Base-by-base conservation (phyloP, 2,797 vertebrate species). In the Glossophaga mutica region DNA sequence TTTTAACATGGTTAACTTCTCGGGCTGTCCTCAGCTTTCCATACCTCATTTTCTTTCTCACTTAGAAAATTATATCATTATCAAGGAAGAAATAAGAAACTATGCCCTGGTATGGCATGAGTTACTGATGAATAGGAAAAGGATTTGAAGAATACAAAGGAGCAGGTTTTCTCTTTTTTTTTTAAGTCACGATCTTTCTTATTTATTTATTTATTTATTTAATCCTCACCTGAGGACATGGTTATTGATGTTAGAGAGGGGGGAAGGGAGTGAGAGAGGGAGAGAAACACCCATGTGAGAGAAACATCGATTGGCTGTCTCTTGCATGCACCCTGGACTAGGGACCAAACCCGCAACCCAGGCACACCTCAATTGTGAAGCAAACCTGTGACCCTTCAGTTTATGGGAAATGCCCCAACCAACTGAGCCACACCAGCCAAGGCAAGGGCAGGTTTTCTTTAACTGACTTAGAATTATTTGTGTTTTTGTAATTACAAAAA, bases 401-500 rank as follows among this genome's bases (percentile, higher is more conserved):
- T 65, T 65, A 65, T 65, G 62, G 62, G 62, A 65, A 65, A 16
- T 5, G 2, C 32, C 12, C 62, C 32, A 65, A 65, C 29, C 32
- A 65, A n/a, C 32, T 65, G 14, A 65, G 15, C 62, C 62, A 65
- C 29, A 65, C 62, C 32, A 8, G 62, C 62, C 32, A 65, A 29
- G 32, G 46, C 29, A 94, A 92, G 37, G 93, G 91, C 68, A 93
- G 24, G 22, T 79, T 95, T 79, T 39, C 76, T 92, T 84, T 82
- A 83, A 48, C 46, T 74, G 32, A 74, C 34, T 91, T 68, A 62
- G 29, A 90, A 90, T 91, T 37, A 44, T 82, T 74, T 68, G 12
- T 90, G 22, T 83, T 94, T 94, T 46, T 92, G 10, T 93, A 94
- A 90, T 82, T 87, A 83, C 48, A 91, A 94, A 90, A 94, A 95